Evolutionary conservation across 2,888 invertebrate genomes (phyloP), one percentile per base, ranked within the genome.

Genomic region (Diaphora mendica): DNA sequence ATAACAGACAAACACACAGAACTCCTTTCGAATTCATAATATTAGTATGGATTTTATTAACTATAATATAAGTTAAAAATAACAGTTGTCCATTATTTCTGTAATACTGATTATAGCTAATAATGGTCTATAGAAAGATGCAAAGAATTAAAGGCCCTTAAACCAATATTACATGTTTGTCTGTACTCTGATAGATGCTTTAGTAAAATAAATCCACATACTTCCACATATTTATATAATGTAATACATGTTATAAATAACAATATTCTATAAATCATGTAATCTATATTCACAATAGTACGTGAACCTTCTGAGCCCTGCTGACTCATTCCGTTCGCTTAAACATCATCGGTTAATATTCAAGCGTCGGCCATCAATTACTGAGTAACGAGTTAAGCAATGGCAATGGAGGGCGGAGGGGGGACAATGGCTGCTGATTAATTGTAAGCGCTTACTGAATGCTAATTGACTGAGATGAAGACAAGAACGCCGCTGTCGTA

Each of bases 381-480:
- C 64, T 48, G 48, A 66, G 42, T 48, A 65, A 65, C 65, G 65
- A 66, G 35, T 51, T 42, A 35, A 51, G 44, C 65, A 65, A 39
- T 39, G n/a, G 20, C 26, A 20, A 20, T 39, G 20, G 13, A 44
- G 65, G 51, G 51, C 2, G 59, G 30, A 0, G 13, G 62, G 62
- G 55, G 59, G 62, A 42, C 71, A 26, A 71, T 39, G 55, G 51
- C 64, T 48, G 33, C 33, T 71, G 65, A 71, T 71, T 51, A 48
- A 55, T 69, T 59, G n/a, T 30, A 30, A 33, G 48, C 67, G 71
- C 20, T 48, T 55, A 39, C 15, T 39, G 71, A 65, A 71, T 71
- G 51, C 71, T 71, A 71, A 71, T 71, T 55, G 65, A 55, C 26
- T 65, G 26, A 42, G 39, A 69, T 39, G 30, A 33, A 64, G 23